Evolutionary conservation across 2,888 invertebrate genomes (phyloP), one percentile per base, ranked within the genome.

Genomic region (Mesochorus sp.): DNA sequence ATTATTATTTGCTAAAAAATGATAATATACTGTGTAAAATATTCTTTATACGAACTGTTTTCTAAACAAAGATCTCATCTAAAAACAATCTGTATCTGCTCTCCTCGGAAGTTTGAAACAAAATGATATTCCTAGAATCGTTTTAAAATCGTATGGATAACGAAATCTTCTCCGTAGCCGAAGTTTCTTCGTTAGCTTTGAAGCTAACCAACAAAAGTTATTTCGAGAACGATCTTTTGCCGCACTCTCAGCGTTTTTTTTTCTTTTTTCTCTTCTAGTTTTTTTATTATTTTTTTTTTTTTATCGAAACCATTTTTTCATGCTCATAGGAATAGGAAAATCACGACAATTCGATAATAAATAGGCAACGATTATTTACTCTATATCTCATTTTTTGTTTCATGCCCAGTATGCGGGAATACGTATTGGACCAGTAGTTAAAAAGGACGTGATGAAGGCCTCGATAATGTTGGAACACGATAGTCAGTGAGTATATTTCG

Each of bases 391-490:
- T n/a, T n/a, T n/a, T n/a, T n/a, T n/a, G n/a, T n/a, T n/a, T n/a
- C n/a, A n/a, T n/a, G n/a, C n/a, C 42, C 94, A 98, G 97, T 99
- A 98, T 91, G 96, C 98, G 51, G 98, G 98, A 71, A 99, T 99
- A 90, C 96, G 99, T 87, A 99, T 99, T 92, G 99, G 99, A 10
- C 99, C 99, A 28, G 99, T 99, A 67, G 99, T 99, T 86, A 99
- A 98, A 92, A 97, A 97, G 90, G 99, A 99, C 92, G 98, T 99
- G 47, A 99, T 99, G 97, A 99, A 98, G 91, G 99, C 99, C 17
- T 99, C 99, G n/a, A 97, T 97, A 83, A 99, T 99, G 99, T 92
- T 99, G 93, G 99, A 99, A 91, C 98, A 99, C 91, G 99, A 99
- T 89, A 95, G 96, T 76, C 97, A 97, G 94, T 98, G 91, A 95